These are phyloP conservation scores for Microcebus jonahi DNA, from an alignment of 2,113 vertebrate species.

Conservation along the genomic window DNA sequence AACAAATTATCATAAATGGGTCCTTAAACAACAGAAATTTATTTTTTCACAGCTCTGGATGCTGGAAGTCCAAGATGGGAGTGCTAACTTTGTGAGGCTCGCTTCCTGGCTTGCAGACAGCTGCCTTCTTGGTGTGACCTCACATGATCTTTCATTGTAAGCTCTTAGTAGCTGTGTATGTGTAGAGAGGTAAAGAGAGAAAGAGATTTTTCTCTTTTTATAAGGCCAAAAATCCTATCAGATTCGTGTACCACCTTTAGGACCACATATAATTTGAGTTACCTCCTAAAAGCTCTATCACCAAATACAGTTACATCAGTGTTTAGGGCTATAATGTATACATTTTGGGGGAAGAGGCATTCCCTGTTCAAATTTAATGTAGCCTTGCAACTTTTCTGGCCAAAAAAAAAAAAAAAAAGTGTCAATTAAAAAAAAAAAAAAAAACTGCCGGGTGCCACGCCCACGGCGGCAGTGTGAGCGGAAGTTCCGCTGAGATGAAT, in stretches of 20 bases:
- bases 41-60: not conserved
- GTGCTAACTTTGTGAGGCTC: accelerated
- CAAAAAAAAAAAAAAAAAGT: not conserved
- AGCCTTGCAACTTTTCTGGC: not conserved
- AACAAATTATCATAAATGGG: not conserved
- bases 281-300: not conserved
- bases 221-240: not conserved
- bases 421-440: not conserved
- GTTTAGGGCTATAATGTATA: not conserved
- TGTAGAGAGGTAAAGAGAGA: not conserved
- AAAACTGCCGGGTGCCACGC: not conserved
- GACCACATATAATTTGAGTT: not conserved
- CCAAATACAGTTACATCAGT: not conserved
- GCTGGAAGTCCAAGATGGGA: no score
- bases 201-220: no score
- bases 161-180: not conserved
- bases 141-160: not conserved
- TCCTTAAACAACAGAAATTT: not conserved
- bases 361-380: not conserved
- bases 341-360: not conserved
- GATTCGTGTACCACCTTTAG: not conserved
- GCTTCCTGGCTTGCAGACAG: not conserved
- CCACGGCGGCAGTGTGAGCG: accelerated
- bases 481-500: not conserved
- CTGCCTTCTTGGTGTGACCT: not conserved